Percentiles rank a stretch among this genome's conserved stretches.
Evolutionary conservation across 2,113 vertebrate genomes (phyloP).

Genomic region (Vimba vimba): DNA sequence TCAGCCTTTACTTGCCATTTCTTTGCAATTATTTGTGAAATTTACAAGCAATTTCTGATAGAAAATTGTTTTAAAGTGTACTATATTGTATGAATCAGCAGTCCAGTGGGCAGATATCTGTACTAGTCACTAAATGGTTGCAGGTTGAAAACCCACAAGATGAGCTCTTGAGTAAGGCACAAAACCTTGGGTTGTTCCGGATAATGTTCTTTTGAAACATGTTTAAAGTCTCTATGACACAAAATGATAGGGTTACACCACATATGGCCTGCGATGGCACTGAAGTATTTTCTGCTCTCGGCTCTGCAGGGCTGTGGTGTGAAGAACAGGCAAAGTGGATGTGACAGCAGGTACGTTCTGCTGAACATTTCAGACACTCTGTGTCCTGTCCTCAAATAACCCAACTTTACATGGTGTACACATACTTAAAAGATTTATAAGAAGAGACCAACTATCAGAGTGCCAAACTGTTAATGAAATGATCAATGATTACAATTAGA

Average conservation of each 20-base stretch:
- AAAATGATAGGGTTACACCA: constrained; percentile 9
- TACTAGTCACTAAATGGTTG: neutral
- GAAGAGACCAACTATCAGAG: neutral
- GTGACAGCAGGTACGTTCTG: constrained; percentile 17
- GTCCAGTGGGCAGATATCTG: neutral
- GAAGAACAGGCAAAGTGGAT: neutral
- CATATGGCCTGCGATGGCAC: constrained; percentile 18
- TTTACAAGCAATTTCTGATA: too few species aligned
- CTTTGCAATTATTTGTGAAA: too few species aligned
- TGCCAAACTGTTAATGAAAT: neutral
- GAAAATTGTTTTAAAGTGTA: too few species aligned
- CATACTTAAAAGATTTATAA: neutral
- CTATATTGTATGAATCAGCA: neutral
- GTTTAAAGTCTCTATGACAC: constrained; percentile 1
- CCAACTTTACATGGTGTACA: neutral
- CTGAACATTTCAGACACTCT: neutral
- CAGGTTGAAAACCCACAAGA: neutral
- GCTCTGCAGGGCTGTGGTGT: neutral
- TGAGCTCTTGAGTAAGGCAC: neutral
- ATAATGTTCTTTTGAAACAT: constrained; percentile 16
- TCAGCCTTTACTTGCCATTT: too few species aligned
- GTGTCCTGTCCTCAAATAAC: constrained; percentile 11
- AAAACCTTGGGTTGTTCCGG: neutral
- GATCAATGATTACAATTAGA: neutral
- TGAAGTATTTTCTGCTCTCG: constrained; percentile 1